Percentiles rank a stretch among this genome's conserved stretches.
Evolutionary conservation across 2,888 invertebrate species (phyloP).

Genomic region (Cosmorhoe ocellata): DNA sequence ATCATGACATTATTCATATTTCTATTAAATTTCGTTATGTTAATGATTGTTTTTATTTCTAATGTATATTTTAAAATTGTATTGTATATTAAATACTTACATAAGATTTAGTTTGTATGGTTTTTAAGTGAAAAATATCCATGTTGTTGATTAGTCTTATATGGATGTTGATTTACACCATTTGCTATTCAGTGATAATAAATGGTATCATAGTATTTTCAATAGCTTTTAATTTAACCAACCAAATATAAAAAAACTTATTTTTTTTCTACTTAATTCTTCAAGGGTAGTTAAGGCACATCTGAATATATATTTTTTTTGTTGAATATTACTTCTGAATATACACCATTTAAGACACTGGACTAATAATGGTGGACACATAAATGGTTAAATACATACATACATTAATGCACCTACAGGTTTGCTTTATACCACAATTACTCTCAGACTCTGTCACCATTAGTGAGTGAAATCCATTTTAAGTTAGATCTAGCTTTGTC

Average conservation of each 20-base stretch:
- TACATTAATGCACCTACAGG: too few relatives aligned
- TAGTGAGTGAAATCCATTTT: not conserved
- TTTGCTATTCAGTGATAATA: conserved; percentile 80
- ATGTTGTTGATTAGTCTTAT: conserved; percentile 82
- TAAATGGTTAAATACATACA: too few relatives aligned
- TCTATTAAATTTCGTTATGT: conserved; percentile 61
- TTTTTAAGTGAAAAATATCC: conserved; percentile 68
- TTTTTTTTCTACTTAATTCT: too few relatives aligned
- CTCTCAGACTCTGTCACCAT: too few relatives aligned
- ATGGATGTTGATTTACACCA: conserved; percentile 82
- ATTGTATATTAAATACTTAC: conserved; percentile 48
- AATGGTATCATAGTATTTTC: conserved; percentile 69
- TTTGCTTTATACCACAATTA: too few relatives aligned
- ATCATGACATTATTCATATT: conserved; percentile 65
- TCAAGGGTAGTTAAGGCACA: too few relatives aligned
- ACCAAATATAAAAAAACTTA: too few relatives aligned
- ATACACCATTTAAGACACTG: too few relatives aligned
- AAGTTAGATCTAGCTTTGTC: too few relatives aligned
- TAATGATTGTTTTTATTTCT: conserved; percentile 63
- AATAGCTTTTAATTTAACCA: conserved; percentile 28
- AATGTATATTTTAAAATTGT: conserved; percentile 61
- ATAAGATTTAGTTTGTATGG: conserved; percentile 62
- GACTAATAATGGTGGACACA: too few relatives aligned
- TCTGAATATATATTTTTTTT: too few relatives aligned
- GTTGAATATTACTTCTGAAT: too few relatives aligned